These are phyloP conservation scores for Thera britannica DNA, from an alignment of 2,888 invertebrate species.

Conservation along the genomic window DNA sequence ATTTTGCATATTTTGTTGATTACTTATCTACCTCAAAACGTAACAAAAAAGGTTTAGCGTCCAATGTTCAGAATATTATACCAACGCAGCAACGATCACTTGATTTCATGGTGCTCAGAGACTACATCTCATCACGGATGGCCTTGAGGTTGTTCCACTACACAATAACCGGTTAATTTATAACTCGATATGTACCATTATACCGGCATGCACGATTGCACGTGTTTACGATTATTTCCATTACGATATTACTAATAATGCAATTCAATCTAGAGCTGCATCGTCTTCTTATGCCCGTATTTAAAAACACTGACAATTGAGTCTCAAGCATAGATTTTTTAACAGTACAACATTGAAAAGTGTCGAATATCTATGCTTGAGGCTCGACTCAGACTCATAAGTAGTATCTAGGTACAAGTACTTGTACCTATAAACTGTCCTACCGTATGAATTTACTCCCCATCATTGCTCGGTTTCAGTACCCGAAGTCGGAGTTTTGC, in stretches of 20 bases:
- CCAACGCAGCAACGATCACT: conserved; percentile 1
- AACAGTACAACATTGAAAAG: too few species aligned
- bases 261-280: conserved; percentile 3
- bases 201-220: conserved; percentile 29
- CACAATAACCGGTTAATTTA: conserved; percentile 31
- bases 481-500: too few species aligned
- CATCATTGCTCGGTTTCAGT: background rate
- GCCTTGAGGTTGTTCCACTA: conserved; percentile 27
- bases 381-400: too few species aligned
- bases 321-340: too few species aligned
- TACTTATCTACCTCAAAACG: background rate
- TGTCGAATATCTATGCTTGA: too few species aligned
- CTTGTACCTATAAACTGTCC: background rate
- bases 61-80: conserved; percentile 3
- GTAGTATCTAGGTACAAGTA: too few species aligned
- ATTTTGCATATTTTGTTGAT: too few species aligned
- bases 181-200: conserved; percentile 23
- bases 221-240: conserved; percentile 29
- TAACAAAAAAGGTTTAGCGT: background rate
- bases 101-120: conserved; percentile 10
- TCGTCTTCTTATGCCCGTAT: background rate
- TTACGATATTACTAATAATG: conserved; percentile 11
- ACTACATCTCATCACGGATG: conserved; percentile 20
- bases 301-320: too few species aligned
- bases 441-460: background rate